A percentile compares a stretch with the other conserved stretches of the same genome.
phyloP scores from a whole-genome alignment of 2,113 vertebrate genomes.

The Notothenia rossii region DNA sequence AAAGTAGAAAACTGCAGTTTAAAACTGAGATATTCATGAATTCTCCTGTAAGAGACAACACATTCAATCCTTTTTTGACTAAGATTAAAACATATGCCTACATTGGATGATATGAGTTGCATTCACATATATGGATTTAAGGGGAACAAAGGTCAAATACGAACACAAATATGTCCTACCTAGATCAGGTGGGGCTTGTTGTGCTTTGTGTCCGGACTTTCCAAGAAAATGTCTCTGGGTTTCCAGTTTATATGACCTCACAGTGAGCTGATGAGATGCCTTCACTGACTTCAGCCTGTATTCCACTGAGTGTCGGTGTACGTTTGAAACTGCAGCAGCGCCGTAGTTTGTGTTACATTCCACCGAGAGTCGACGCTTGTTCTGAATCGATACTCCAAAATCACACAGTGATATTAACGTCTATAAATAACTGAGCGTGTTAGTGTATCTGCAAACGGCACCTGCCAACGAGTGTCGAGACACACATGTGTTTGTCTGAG shows the following conservation, averaged over 20 bases:
- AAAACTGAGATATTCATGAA: no score
- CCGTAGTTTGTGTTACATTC: conserved; percentile 58
- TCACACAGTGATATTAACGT: conserved; percentile 65
- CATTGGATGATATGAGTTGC: conserved; percentile 17
- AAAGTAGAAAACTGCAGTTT: neutral
- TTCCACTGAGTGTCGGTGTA: conserved; percentile 44
- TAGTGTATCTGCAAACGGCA: conserved; percentile 49
- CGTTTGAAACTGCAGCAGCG: conserved; percentile 45
- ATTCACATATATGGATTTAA: neutral
- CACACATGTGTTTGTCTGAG: conserved; percentile 43
- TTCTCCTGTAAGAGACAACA: neutral
- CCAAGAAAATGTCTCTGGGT: conserved; percentile 44
- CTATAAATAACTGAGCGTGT: conserved; percentile 60
- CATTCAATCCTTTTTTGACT: neutral
- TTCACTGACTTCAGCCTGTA: conserved; percentile 57
- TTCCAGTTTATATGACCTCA: conserved; percentile 45
- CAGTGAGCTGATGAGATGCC: conserved; percentile 31
- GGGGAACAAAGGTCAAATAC: conserved; percentile 5
- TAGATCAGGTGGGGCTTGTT: conserved; percentile 58
- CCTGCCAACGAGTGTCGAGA: conserved; percentile 57
- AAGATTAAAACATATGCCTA: neutral
- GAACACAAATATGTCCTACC: conserved; percentile 72
- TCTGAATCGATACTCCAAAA: conserved; percentile 64
- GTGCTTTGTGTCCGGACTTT: conserved; percentile 74
- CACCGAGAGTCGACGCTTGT: conserved; percentile 34